Base-by-base conservation (phyloP, 2,797 vertebrate species). In the Miichthys miiuy region DNA sequence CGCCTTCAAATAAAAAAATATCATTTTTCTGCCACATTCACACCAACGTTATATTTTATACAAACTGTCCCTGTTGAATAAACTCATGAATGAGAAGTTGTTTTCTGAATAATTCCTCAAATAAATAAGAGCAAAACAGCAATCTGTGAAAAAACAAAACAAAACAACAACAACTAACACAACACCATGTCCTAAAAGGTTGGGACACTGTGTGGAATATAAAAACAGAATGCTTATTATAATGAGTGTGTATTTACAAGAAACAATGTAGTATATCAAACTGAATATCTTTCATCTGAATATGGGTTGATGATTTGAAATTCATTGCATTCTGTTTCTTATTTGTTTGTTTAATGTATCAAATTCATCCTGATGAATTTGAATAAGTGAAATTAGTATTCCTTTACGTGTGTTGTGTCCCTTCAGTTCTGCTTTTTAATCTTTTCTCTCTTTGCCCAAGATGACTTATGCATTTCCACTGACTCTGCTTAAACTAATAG, bases 51-150 rank as follows among this genome's bases (percentile, higher is more conserved):
- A 38, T 38, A 38, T 38, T 38, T 8, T 34, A 34, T 34, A 34
- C 34, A 34, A 34, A 34, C 12, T 61, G 4, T 41, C 44, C 42
- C 14, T 18, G 17, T 61, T 55, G 30, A 7, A 54, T 13, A 5
- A 72, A 52, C 20, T 23, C 20, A 52, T 46, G 14, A 67, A 61
- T 48, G 23, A 69, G 27, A 46, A 21, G 10, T 42, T 48, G 63
- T 56, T 8, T 66, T 51, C 23, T 72, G 20, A 64, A 72, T 68
- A 58, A 57, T 64, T 70, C 9, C 56, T 50, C 17, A 63, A 47
- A 47, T 48, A 47, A 54, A 52, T 51, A 4, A 34, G 23, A 60
- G 14, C 12, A 11, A 60, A 60, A 34, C 23, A 17, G 8, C 1
- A 5, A 25, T 54, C 11, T 21, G 25, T 9, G 18, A 3, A 41